A percentile compares a stretch with the other conserved stretches of the same genome.
Evolutionary conservation across 2,113 vertebrate species (phyloP).

Genomic region (Nyctibius bracteatus): DNA sequence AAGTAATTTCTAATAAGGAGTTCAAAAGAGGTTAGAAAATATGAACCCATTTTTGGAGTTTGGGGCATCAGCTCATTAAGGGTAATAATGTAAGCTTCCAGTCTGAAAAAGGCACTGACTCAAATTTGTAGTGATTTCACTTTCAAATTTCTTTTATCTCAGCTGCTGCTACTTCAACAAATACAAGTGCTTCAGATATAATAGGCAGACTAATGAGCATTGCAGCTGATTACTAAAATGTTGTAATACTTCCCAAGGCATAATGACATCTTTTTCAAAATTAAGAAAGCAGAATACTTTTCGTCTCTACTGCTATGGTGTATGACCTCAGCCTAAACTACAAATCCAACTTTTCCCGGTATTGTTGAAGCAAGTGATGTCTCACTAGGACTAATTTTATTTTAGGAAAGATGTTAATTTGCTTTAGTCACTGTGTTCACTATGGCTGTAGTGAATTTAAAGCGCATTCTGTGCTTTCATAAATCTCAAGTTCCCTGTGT

Average conservation of each 20-base stretch:
- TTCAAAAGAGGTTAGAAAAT: constrained; percentile 73
- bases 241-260: constrained; percentile 71
- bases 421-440: not conserved
- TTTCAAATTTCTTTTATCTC: constrained; percentile 81
- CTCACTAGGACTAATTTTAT: constrained; percentile 2
- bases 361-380: not conserved
- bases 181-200: constrained; percentile 72
- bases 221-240: constrained; percentile 75
- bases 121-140: constrained; percentile 74
- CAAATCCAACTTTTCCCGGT: constrained; percentile 13
- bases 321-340: constrained; percentile 46
- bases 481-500: not conserved
- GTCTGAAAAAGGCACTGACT: constrained; percentile 62
- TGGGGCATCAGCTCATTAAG: constrained; percentile 71
- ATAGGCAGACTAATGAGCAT: constrained; percentile 76
- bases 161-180: constrained; percentile 72
- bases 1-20: constrained; percentile 55
- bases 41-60: constrained; percentile 59
- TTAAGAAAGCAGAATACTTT: constrained; percentile 52
- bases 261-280: constrained; percentile 64
- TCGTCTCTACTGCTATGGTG: constrained; percentile 6
- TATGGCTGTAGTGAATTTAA: not conserved
- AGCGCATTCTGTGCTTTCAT: not conserved
- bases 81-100: constrained; percentile 57
- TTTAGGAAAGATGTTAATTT: constrained; percentile 30